phyloP scores from a whole-genome alignment of 2,113 vertebrate genomes.

The human region DNA sequence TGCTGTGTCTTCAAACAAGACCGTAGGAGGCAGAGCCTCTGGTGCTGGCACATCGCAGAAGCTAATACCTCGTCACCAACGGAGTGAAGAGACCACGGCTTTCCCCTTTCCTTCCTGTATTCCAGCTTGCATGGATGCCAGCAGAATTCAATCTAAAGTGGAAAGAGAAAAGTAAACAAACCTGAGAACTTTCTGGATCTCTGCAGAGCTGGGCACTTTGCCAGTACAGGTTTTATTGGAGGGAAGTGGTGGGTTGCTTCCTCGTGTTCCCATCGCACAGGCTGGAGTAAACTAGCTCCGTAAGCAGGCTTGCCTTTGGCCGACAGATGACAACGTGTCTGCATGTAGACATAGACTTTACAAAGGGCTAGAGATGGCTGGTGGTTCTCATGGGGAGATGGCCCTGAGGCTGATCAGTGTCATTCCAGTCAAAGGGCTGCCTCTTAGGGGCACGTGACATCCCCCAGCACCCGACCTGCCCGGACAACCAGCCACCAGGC shows the following conservation, averaged over 20 bases:
- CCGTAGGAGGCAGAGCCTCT: background rate
- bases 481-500: background rate
- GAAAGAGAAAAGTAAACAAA: background rate
- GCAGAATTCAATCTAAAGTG: background rate
- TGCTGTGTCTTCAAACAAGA: background rate
- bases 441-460: background rate
- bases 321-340: no score
- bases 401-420: background rate
- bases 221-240: background rate
- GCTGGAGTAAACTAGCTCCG: background rate
- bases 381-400: background rate
- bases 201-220: background rate
- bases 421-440: no score
- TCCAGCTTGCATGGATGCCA: background rate
- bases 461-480: background rate
- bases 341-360: rapidly evolving
- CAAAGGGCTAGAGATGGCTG: background rate
- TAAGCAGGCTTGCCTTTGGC: background rate
- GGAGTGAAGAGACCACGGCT: no score
- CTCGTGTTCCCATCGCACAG: rapidly evolving
- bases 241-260: background rate
- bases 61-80: rapidly evolving
- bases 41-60: rapidly evolving
- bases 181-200: background rate
- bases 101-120: background rate